Percentiles rank a stretch among this genome's conserved stretches.
These are phyloP conservation scores for Drosophila littoralis DNA, from an alignment of 1,140 invertebrate species.

Conservation along the genomic window DNA sequence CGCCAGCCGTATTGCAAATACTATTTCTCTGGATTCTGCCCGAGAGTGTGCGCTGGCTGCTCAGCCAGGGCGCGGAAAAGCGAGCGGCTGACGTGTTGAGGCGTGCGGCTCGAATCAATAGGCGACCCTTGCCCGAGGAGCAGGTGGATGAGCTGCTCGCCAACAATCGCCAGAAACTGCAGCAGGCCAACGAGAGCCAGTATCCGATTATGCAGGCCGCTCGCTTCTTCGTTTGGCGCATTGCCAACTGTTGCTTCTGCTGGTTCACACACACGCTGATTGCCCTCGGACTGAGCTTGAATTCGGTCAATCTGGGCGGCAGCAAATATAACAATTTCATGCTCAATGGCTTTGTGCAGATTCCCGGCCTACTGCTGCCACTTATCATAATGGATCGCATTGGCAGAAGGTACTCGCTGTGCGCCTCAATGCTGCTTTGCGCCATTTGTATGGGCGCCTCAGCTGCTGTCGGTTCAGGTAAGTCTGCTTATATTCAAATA, in stretches of 20 bases:
- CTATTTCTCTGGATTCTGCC: conserved; percentile 87
- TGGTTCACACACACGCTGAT: conserved; percentile 90
- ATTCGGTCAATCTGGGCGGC: conserved; percentile 90
- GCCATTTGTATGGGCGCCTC: conserved; percentile 84
- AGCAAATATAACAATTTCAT: conserved; percentile 90
- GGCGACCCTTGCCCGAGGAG: conserved; percentile 86
- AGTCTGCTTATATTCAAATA: not conserved
- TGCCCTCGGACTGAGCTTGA: conserved; percentile 93
- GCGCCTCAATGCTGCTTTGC: conserved; percentile 87
- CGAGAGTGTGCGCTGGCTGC: conserved; percentile 90
- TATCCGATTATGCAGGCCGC: conserved; percentile 69
- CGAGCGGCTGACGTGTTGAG: conserved; percentile 87
- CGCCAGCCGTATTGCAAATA: conserved; percentile 88
- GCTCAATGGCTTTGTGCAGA: conserved; percentile 89
- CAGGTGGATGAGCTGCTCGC: conserved; percentile 82
- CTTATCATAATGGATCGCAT: conserved; percentile 88
- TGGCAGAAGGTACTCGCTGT: conserved; percentile 87
- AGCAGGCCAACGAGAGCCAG: conserved; percentile 66
- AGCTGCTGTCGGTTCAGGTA: conserved; percentile 59
- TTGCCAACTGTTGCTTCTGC: conserved; percentile 88
- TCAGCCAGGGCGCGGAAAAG: conserved; percentile 88
- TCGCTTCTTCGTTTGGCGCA: conserved; percentile 84
- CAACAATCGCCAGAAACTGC: conserved; percentile 62
- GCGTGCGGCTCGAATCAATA: conserved; percentile 89
- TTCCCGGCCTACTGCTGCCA: conserved; percentile 89